Evolutionary conservation across 35 echinoderm and acorn worm genomes (phyloP).

Genomic region (Ophiothrix spiculata): DNA sequence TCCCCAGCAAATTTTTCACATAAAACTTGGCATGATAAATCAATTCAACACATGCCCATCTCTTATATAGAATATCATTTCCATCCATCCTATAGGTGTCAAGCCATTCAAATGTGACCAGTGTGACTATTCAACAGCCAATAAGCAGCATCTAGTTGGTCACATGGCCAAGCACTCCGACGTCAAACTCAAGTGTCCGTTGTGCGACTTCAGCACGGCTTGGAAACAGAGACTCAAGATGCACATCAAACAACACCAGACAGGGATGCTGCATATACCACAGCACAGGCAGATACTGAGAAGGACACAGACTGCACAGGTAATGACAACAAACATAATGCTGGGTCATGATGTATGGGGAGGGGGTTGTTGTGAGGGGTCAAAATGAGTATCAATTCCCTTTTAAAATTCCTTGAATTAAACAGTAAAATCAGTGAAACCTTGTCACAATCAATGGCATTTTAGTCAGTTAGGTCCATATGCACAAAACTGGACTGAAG

Average conservation of each 20-base stretch:
- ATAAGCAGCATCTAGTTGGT: conserved; percentile 88
- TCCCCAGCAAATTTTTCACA: no score
- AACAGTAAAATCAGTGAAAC: no score
- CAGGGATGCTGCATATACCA: conserved; percentile 20
- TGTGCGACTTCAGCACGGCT: conserved; percentile 65
- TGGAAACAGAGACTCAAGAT: conserved; percentile 66
- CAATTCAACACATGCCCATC: no score
- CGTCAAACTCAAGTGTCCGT: conserved; percentile 53
- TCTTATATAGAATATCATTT: no score
- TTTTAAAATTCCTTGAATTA: neutral
- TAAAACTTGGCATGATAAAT: no score
- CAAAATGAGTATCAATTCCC: neutral
- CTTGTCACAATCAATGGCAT: neutral
- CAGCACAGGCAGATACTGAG: neutral
- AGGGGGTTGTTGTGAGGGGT: neutral
- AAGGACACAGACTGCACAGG: neutral
- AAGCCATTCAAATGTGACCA: conserved; percentile 79
- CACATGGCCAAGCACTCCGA: conserved; percentile 92
- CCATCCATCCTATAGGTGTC: conserved; percentile 72
- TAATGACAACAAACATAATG: no score
- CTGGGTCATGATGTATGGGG: neutral
- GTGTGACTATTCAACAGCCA: conserved; percentile 83
- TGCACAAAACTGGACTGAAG: no score
- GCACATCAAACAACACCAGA: conserved; percentile 72
- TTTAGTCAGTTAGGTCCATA: neutral